These are phyloP conservation scores for Drosophila biarmipes DNA, from an alignment of 1,140 invertebrate genomes.

Conservation along the genomic window DNA sequence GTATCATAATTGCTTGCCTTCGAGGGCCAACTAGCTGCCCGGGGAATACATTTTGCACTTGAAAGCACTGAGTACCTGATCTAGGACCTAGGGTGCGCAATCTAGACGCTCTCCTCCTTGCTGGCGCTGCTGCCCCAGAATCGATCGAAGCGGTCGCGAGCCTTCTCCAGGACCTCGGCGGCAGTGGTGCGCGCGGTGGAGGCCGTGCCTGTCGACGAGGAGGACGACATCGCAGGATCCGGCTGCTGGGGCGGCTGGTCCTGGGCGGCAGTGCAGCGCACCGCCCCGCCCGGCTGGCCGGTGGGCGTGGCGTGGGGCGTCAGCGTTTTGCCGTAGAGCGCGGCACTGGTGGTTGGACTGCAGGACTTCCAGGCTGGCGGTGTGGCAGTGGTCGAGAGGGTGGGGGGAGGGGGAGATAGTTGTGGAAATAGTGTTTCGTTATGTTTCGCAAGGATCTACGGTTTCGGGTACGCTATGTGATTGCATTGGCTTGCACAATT, in stretches of 20 bases:
- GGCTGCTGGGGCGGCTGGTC: constrained; percentile 61
- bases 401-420: constrained; percentile 75
- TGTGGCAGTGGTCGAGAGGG: constrained; percentile 50
- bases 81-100: neutral
- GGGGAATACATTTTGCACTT: constrained; percentile 61
- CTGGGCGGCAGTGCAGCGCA: constrained; percentile 58
- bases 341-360: constrained; percentile 68
- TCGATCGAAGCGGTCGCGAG: constrained; percentile 92
- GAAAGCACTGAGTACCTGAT: constrained; percentile 34
- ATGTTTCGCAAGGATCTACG: constrained; percentile 75
- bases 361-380: constrained; percentile 75
- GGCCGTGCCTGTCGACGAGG: constrained; percentile 76
- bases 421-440: constrained; percentile 82
- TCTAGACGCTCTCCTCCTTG: constrained; percentile 83
- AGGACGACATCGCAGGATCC: constrained; percentile 84
- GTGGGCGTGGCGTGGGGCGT: constrained; percentile 49
- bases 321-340: constrained; percentile 68
- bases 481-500: constrained; percentile 55
- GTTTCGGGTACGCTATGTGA: constrained; percentile 65
- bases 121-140: constrained; percentile 89
- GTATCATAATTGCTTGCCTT: constrained; percentile 46
- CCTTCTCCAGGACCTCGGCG: constrained; percentile 92
- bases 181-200: constrained; percentile 86
- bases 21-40: constrained; percentile 20
- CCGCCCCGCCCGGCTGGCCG: constrained; percentile 56